phyloP scores from a whole-genome alignment of 2,797 vertebrate species.

The Nannoperca australis region DNA sequence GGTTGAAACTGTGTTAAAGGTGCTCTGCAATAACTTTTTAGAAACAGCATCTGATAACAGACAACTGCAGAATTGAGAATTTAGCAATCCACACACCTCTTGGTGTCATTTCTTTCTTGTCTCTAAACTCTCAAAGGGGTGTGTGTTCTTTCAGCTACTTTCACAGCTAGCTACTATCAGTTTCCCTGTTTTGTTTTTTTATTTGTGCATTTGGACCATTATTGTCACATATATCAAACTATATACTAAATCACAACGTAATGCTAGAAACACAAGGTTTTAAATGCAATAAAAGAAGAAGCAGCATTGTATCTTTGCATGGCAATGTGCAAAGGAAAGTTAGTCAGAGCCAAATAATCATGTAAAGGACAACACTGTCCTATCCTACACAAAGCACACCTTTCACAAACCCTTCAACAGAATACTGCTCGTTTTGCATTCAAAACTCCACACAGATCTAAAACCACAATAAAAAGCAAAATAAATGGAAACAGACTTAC shows the following conservation, averaged over 20 bases:
- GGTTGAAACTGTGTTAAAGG: neutral
- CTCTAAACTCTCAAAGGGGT: neutral
- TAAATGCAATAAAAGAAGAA: neutral
- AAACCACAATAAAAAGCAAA: constrained; percentile 12
- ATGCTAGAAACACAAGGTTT: neutral
- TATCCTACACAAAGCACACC: constrained; percentile 21
- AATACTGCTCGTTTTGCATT: neutral
- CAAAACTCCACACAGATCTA: constrained; percentile 4
- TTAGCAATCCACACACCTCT: neutral
- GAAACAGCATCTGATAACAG: neutral
- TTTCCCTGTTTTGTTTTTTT: neutral
- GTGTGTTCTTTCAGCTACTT: neutral
- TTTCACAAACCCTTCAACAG: constrained; percentile 2
- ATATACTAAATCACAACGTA: neutral
- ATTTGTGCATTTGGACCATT: neutral
- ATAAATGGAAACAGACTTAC: constrained; percentile 72
- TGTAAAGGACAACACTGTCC: neutral
- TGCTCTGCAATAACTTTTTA: neutral
- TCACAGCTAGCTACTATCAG: neutral
- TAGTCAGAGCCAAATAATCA: constrained; percentile 1
- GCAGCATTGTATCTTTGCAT: neutral
- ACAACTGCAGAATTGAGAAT: neutral
- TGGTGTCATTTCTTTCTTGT: neutral
- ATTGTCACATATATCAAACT: neutral
- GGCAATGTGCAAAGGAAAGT: neutral